Evolutionary conservation across 2,888 invertebrate genomes (phyloP).

Genomic region (Coelinius sp.): DNA sequence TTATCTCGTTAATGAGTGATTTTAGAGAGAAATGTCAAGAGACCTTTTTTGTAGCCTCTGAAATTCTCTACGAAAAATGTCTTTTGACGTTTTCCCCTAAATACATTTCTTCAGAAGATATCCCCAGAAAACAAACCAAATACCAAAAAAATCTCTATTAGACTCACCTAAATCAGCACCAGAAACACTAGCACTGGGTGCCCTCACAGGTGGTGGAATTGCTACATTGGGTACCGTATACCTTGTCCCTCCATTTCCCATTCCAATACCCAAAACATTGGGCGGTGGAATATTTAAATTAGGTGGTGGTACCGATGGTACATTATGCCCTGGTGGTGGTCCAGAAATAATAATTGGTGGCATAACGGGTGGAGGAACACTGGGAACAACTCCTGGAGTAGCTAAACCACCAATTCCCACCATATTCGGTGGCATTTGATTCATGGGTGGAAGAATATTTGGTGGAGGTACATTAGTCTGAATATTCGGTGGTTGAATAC

Average conservation of each 20-base stretch:
- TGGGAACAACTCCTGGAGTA: conserved; percentile 57
- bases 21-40: too few relatives aligned
- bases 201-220: conserved; percentile 63
- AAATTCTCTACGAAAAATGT: too few relatives aligned
- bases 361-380: conserved; percentile 62
- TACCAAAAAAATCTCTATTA: neutral
- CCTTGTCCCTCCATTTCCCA: neutral
- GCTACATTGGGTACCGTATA: conserved; percentile 59
- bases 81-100: too few relatives aligned
- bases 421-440: conserved; percentile 64
- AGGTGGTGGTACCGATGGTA: conserved; percentile 60
- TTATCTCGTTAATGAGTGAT: too few relatives aligned
- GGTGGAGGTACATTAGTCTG: conserved; percentile 57
- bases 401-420: conserved; percentile 53
- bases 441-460: conserved; percentile 61
- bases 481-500: conserved; percentile 59
- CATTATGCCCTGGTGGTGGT: conserved; percentile 60
- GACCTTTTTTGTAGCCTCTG: too few relatives aligned
- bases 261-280: conserved; percentile 51
- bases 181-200: conserved; percentile 51
- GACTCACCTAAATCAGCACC: neutral
- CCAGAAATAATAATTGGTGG: conserved; percentile 61
- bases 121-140: too few relatives aligned
- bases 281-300: conserved; percentile 72
- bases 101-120: too few relatives aligned